A percentile compares a stretch with the other conserved stretches of the same genome.
Evolutionary conservation across 1,140 invertebrate genomes (phyloP).

Genomic region (Drosophila mayri): DNA sequence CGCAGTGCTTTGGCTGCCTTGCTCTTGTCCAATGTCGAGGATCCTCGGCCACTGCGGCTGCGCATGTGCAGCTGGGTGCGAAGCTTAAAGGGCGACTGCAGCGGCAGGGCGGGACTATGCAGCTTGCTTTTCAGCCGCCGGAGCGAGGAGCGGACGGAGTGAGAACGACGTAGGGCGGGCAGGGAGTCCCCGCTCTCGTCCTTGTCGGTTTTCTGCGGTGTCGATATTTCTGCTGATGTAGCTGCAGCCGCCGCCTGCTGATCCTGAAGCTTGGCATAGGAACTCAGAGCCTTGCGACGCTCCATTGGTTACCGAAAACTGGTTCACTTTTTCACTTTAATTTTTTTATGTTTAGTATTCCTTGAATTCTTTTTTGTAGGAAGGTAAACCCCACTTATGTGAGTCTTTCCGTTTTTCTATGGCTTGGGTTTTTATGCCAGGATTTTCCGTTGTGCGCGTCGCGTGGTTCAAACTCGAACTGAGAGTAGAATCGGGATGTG

Average conservation of each 20-base stretch:
- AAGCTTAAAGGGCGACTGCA: conserved; percentile 80
- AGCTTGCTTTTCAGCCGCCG: conserved; percentile 86
- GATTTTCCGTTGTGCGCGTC: conserved; percentile 61
- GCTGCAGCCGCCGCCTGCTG: conserved; percentile 69
- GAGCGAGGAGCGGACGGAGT: conserved; percentile 90
- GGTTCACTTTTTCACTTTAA: conserved; percentile 20
- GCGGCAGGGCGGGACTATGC: conserved; percentile 60
- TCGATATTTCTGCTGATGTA: conserved; percentile 63
- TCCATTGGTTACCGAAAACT: conserved; percentile 59
- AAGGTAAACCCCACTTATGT: neutral
- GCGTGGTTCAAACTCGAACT: conserved; percentile 57
- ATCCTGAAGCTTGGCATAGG: conserved; percentile 71
- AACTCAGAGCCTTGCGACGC: conserved; percentile 64
- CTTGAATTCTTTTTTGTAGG: neutral
- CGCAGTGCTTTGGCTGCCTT: conserved; percentile 58
- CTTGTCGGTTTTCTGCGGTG: conserved; percentile 32
- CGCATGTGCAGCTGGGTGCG: conserved; percentile 69
- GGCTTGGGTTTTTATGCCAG: conserved; percentile 37
- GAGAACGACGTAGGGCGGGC: conserved; percentile 87
- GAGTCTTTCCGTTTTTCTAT: conserved; percentile 6
- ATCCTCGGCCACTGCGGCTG: conserved; percentile 40
- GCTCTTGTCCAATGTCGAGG: conserved; percentile 50
- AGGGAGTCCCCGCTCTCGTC: conserved; percentile 44
- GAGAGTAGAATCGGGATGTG: conserved; percentile 48
- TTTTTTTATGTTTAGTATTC: conserved; percentile 11